Evolutionary conservation across 2,888 invertebrate genomes (phyloP).

Genomic region (Tenthredo notha): DNA sequence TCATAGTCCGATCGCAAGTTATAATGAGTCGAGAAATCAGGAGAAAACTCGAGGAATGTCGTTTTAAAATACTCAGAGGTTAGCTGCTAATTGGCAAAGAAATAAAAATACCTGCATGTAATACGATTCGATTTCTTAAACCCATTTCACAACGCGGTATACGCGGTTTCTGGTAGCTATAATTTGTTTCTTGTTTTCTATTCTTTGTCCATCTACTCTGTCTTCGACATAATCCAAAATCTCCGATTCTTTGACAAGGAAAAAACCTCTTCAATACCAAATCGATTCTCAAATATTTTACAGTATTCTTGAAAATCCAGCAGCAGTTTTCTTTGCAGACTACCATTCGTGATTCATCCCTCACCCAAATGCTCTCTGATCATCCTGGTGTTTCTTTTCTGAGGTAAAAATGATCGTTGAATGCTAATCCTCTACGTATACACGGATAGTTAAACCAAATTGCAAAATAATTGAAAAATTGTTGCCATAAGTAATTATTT

Average conservation of each 20-base stretch:
- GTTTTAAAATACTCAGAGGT: conserved; percentile 15
- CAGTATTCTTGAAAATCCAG: not conserved
- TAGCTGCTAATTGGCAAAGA: conserved; percentile 27
- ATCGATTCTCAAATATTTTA: not conserved
- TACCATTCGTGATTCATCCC: not conserved
- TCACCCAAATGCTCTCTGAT: not conserved
- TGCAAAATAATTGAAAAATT: not conserved
- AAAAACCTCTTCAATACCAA: not conserved
- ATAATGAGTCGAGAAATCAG: conserved; percentile 4
- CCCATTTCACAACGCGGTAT: conserved; percentile 6
- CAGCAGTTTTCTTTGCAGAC: not conserved
- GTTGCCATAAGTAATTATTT: not conserved
- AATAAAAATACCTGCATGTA: conserved; percentile 16
- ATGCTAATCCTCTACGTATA: not conserved
- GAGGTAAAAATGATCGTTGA: not conserved
- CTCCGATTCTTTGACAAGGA: not conserved
- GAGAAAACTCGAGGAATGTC: conserved; percentile 40
- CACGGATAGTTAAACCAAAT: not conserved
- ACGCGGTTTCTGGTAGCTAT: conserved; percentile 1
- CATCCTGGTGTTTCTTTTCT: not conserved
- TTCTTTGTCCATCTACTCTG: not conserved
- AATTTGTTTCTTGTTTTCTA: not conserved
- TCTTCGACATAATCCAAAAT: not conserved
- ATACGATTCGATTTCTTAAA: conserved; percentile 32
- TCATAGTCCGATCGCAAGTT: not conserved